phyloP scores from a whole-genome alignment of 2,113 vertebrate genomes.

The Rafetus swinhoei region DNA sequence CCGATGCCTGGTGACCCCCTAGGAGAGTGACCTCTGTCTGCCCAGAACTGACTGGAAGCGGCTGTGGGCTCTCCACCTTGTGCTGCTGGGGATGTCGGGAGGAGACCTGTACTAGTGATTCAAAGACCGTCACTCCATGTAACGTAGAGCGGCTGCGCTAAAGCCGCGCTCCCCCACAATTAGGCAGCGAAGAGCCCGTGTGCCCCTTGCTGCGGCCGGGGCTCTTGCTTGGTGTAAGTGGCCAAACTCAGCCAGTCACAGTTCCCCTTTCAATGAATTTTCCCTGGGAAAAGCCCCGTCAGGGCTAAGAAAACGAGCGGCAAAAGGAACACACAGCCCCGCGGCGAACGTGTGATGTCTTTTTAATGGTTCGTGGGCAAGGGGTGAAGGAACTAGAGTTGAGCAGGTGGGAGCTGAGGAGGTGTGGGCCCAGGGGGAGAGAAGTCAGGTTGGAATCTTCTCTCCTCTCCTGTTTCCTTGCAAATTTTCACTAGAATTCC shows the following conservation, averaged over 20 bases:
- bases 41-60: no score
- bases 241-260: not conserved
- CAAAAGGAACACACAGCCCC: not conserved
- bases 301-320: not conserved
- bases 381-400: not conserved
- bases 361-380: not conserved
- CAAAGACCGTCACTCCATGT: no score
- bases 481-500: not conserved
- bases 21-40: no score
- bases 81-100: no score
- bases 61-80: no score
- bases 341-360: not conserved
- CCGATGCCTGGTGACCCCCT: not conserved
- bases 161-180: no score
- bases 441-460: not conserved
- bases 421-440: not conserved
- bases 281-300: not conserved
- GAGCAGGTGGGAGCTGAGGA: not conserved
- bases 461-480: not conserved
- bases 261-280: not conserved
- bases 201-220: not conserved
- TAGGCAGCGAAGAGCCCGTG: no score
- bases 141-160: no score
- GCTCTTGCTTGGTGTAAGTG: not conserved
- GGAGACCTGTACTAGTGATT: no score